Evolutionary conservation across 1,140 invertebrate genomes (phyloP).

Genomic region (Gryllus bimaculatus): DNA sequence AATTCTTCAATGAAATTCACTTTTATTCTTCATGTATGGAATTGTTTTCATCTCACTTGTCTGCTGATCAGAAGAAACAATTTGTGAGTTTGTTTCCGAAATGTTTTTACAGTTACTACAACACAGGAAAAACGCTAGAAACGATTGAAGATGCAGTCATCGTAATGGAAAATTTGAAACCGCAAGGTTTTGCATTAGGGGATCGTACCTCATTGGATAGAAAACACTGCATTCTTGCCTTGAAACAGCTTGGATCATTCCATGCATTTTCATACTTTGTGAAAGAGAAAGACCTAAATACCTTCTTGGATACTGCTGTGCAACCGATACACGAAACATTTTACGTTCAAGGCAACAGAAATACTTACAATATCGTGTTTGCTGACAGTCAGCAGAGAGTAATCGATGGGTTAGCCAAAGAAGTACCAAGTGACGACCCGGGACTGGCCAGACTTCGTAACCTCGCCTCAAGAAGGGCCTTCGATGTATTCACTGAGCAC

Average conservation of each 20-base stretch:
- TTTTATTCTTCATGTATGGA: background rate
- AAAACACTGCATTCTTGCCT: slow-evolving; percentile 22
- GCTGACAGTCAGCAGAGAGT: background rate
- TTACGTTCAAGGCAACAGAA: background rate
- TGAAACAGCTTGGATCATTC: slow-evolving; percentile 32
- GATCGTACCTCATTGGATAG: background rate
- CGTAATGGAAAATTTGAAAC: slow-evolving; percentile 11
- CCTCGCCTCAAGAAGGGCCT: background rate
- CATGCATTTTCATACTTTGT: slow-evolving; percentile 33
- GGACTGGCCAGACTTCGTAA: background rate
- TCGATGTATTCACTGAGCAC: background rate
- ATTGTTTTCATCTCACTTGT: background rate
- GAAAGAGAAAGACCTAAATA: slow-evolving; percentile 27
- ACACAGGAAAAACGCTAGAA: background rate
- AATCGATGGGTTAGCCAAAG: background rate
- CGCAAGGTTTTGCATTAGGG: background rate
- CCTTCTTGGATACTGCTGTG: slow-evolving; percentile 31
- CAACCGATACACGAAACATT: background rate
- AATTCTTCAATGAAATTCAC: slow-evolving; percentile 7
- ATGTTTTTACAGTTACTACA: background rate
- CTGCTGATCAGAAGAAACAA: background rate
- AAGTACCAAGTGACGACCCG: background rate
- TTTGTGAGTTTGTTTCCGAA: slow-evolving; percentile 10
- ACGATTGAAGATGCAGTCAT: background rate
- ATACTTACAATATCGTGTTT: background rate